phyloP scores from a whole-genome alignment of 2,888 invertebrate genomes.

The Sinelater perroti region DNA sequence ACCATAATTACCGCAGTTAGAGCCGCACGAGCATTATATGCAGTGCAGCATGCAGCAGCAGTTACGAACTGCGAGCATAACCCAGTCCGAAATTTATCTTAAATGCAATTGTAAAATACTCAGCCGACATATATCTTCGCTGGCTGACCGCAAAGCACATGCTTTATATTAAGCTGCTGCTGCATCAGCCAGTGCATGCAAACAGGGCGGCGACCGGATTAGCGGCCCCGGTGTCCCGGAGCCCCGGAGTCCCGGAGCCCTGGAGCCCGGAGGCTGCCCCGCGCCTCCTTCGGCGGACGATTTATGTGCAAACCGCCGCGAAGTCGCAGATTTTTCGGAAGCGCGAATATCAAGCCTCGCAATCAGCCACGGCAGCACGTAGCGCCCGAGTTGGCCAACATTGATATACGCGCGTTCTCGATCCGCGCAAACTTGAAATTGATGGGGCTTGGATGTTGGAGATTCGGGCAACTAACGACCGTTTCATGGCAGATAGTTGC shows the following conservation, averaged over 20 bases:
- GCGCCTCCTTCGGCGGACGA: not conserved
- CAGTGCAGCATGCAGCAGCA: too few relatives aligned
- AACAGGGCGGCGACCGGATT: constrained; percentile 5
- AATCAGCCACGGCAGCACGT: constrained; percentile 37
- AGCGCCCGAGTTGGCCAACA: constrained; percentile 33
- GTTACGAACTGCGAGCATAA: constrained; percentile 12
- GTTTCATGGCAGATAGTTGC: constrained; percentile 37
- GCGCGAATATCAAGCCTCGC: constrained; percentile 35
- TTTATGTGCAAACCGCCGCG: not conserved
- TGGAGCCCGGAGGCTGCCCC: not conserved
- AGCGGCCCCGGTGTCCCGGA: too few relatives aligned
- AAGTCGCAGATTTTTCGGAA: constrained; percentile 25
- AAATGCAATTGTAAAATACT: constrained; percentile 26
- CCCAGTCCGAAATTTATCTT: constrained; percentile 18
- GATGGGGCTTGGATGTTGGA: constrained; percentile 39
- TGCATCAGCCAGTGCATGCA: constrained; percentile 12
- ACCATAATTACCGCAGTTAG: too few relatives aligned
- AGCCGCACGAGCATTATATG: too few relatives aligned
- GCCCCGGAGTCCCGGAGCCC: not conserved
- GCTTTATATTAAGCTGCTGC: constrained; percentile 23
- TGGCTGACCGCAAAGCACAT: constrained; percentile 28
- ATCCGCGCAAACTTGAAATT: constrained; percentile 40
- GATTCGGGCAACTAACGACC: constrained; percentile 38
- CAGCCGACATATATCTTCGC: constrained; percentile 26
- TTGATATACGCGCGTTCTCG: constrained; percentile 39